phyloP scores from a whole-genome alignment of 2,888 invertebrate genomes.

The Pediacus dermestoides region DNA sequence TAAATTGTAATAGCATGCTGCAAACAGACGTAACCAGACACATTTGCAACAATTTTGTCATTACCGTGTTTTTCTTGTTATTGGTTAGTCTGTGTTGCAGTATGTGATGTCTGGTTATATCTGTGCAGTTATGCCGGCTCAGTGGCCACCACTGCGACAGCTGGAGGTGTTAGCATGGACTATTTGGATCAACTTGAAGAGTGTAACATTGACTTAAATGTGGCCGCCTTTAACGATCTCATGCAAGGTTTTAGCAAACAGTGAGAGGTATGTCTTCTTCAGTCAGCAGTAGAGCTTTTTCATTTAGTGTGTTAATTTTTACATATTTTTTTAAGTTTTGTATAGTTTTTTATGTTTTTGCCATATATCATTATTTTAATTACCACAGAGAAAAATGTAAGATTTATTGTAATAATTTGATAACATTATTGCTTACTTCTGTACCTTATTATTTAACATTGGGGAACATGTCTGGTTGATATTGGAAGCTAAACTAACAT shows the following conservation, averaged over 20 bases:
- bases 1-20: too few relatives aligned
- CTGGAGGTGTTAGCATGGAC: conserved; percentile 41
- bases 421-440: background rate
- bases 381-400: too few relatives aligned
- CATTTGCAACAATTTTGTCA: conserved; percentile 41
- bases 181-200: conserved; percentile 46
- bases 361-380: too few relatives aligned
- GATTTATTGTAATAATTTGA: background rate
- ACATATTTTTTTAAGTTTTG: background rate
- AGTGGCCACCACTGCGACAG: conserved; percentile 42
- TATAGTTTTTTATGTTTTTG: background rate
- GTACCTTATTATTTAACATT: conserved; percentile 1
- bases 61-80: conserved; percentile 15
- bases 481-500: too few relatives aligned
- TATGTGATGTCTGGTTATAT: conserved; percentile 49
- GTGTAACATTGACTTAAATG: conserved; percentile 41
- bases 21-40: conserved; percentile 53
- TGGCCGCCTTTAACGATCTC: conserved; percentile 45
- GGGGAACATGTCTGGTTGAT: too few relatives aligned
- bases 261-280: conserved; percentile 17
- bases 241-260: conserved; percentile 44
- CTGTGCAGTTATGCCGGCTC: conserved; percentile 50
- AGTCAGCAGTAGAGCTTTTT: background rate
- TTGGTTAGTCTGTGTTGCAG: conserved; percentile 50
- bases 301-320: background rate